Conservation (phyloP, 2,797 vertebrate genomes). For the Poliocrania exsul region DNA sequence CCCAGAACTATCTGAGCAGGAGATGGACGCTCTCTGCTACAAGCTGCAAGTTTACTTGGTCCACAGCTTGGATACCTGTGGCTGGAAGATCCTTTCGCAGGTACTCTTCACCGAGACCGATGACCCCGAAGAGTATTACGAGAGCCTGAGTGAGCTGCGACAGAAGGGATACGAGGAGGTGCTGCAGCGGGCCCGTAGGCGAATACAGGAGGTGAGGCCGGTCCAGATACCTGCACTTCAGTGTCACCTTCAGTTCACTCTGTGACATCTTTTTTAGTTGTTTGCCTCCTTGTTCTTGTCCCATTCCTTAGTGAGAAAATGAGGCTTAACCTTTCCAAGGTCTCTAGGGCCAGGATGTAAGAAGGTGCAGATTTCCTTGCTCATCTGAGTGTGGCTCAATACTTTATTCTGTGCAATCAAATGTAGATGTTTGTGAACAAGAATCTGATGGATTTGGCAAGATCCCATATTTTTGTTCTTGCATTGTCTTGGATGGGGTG, state of each 20-base stretch:
- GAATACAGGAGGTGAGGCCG: conserved; percentile 89
- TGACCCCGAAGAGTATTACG: conserved; percentile 95
- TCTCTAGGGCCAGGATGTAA: neutral
- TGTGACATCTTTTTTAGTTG: neutral
- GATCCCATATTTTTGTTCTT: neutral
- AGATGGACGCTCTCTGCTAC: conserved; percentile 88
- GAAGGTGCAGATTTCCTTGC: neutral
- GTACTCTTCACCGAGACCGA: conserved; percentile 92
- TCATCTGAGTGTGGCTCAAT: neutral
- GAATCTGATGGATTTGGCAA: neutral
- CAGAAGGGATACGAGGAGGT: conserved; percentile 94
- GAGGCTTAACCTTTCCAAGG: neutral
- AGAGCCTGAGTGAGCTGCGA: conserved; percentile 93
- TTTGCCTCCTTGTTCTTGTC: neutral
- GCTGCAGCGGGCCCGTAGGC: conserved; percentile 85
- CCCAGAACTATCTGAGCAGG: conserved; percentile 76
- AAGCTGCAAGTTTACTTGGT: conserved; percentile 93
- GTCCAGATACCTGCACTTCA: neutral
- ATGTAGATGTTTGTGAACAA: neutral
- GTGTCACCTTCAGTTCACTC: neutral
- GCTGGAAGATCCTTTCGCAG: conserved; percentile 96
- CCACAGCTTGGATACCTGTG: conserved; percentile 93
- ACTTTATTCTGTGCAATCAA: neutral
- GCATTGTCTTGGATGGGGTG: neutral
- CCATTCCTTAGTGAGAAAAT: neutral